Conservation (phyloP, 1,140 invertebrate genomes). For the Sitophilus oryzae region DNA sequence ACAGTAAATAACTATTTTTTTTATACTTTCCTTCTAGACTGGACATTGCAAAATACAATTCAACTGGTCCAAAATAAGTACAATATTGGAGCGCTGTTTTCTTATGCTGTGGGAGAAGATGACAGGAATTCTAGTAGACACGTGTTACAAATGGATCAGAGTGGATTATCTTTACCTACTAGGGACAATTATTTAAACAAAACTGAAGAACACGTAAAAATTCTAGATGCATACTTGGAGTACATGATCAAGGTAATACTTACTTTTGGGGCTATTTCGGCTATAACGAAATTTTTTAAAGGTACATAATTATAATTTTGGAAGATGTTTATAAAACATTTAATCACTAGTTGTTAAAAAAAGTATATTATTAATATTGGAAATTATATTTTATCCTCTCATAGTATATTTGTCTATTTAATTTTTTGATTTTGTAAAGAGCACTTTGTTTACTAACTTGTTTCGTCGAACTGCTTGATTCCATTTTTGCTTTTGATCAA, state of each 20-base stretch:
- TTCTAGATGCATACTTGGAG: conserved; percentile 78
- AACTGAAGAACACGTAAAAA: conserved; percentile 69
- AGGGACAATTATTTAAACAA: conserved; percentile 90
- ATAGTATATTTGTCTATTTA: too few relatives aligned
- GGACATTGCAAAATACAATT: conserved; percentile 70
- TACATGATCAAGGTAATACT: conserved; percentile 79
- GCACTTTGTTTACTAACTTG: too few relatives aligned
- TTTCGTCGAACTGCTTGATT: too few relatives aligned
- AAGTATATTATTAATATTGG: too few relatives aligned
- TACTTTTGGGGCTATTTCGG: background rate
- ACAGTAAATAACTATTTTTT: conserved; percentile 19
- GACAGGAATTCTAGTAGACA: conserved; percentile 85
- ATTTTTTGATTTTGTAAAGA: too few relatives aligned
- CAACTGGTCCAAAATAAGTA: conserved; percentile 80
- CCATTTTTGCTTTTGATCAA: too few relatives aligned
- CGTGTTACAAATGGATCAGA: conserved; percentile 89
- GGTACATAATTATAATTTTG: too few relatives aligned
- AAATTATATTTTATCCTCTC: too few relatives aligned
- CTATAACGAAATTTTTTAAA: too few relatives aligned
- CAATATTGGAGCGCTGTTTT: conserved; percentile 83
- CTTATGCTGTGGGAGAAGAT: conserved; percentile 87
- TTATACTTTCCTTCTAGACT: conserved; percentile 48
- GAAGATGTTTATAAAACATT: too few relatives aligned
- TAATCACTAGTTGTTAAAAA: too few relatives aligned
- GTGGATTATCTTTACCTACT: conserved; percentile 80